phyloP scores from a whole-genome alignment of 2,113 vertebrate species.

The Cyanistes caeruleus region DNA sequence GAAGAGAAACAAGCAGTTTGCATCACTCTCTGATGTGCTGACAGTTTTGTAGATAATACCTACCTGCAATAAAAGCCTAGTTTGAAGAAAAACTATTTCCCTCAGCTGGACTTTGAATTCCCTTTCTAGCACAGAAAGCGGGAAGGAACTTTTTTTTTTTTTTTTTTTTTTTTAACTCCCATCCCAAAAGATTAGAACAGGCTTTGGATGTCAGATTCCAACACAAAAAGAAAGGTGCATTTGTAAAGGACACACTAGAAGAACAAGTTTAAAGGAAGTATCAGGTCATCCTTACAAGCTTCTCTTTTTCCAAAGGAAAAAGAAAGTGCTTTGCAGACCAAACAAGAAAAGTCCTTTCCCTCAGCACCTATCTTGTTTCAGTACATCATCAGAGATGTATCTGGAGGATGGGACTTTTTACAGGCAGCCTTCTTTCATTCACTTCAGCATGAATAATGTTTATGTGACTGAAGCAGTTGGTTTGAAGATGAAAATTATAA shows the following conservation, averaged over 20 bases:
- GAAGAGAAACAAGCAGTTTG: background rate
- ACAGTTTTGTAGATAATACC: background rate
- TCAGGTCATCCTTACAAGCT: background rate
- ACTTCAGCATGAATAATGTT: background rate
- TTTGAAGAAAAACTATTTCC: background rate
- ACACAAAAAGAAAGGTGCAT: background rate
- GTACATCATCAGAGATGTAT: background rate
- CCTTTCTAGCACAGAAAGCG: background rate
- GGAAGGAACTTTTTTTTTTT: background rate
- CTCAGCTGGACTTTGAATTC: background rate
- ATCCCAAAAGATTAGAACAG: background rate
- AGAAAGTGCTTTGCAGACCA: background rate
- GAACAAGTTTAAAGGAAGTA: background rate
- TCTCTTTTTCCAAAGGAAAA: background rate
- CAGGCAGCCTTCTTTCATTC: background rate
- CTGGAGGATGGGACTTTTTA: background rate
- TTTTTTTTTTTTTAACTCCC: no score
- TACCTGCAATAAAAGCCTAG: background rate
- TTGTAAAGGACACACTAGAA: background rate
- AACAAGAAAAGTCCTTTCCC: background rate
- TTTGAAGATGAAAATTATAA: background rate
- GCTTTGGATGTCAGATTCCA: background rate
- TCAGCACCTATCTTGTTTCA: background rate
- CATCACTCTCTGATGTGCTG: background rate
- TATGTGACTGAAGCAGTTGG: background rate